A percentile compares a stretch with the other conserved stretches of the same genome.
phyloP scores from a whole-genome alignment of 2,888 invertebrate species.

The Crossocerus cetratus region DNA sequence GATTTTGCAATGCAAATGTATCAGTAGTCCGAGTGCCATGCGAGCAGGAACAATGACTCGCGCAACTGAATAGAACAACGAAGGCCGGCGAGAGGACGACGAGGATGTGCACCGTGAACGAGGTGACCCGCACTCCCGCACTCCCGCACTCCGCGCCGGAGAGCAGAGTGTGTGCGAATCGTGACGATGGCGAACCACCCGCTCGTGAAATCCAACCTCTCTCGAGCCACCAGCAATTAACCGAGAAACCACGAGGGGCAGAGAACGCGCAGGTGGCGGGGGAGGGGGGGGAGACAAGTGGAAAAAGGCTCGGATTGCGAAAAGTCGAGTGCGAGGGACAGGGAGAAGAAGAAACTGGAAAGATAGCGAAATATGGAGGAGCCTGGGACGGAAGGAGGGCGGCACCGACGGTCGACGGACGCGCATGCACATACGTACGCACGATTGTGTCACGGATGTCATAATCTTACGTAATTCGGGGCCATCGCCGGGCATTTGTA shows the following conservation, averaged over 20 bases:
- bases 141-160: not conserved
- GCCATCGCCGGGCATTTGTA: slow-evolving; percentile 66
- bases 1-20: slow-evolving; percentile 2
- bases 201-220: slow-evolving; percentile 35
- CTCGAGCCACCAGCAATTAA: slow-evolving; percentile 43
- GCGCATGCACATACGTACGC: slow-evolving; percentile 48
- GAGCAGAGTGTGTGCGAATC: slow-evolving; percentile 50
- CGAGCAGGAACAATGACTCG: slow-evolving; percentile 1
- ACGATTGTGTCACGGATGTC: slow-evolving; percentile 74
- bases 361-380: slow-evolving; percentile 40
- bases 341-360: not conserved
- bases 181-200: slow-evolving; percentile 38
- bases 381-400: slow-evolving; percentile 70
- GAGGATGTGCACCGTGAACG: slow-evolving; percentile 22
- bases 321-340: not conserved
- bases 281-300: not conserved
- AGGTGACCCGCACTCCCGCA: slow-evolving; percentile 29
- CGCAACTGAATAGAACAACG: not conserved
- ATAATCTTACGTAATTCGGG: slow-evolving; percentile 73
- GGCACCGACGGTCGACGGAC: slow-evolving; percentile 51
- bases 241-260: slow-evolving; percentile 35
- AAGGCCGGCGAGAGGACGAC: not conserved
- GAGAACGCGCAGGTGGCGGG: slow-evolving; percentile 7
- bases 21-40: not conserved
- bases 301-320: too few species aligned